Evolutionary conservation across 30 jellyfish, hydroid and myxozoan genomes (phyloP).

Genomic region (Aurelia coerulea): DNA sequence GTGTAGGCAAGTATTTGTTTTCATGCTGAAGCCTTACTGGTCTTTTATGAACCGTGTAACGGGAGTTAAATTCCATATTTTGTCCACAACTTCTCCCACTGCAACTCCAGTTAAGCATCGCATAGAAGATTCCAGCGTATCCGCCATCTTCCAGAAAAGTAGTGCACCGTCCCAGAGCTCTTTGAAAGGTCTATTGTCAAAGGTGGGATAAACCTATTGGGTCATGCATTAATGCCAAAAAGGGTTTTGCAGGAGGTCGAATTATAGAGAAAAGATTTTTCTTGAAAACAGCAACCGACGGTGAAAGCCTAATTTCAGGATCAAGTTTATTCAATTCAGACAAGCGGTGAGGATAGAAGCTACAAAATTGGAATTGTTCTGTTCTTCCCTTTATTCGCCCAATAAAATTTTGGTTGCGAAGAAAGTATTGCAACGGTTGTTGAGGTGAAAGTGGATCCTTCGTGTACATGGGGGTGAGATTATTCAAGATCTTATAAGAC

Average conservation of each 20-base stretch:
- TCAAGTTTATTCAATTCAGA: slow-evolving; percentile 52
- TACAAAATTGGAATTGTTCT: slow-evolving; percentile 40
- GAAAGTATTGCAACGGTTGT: slow-evolving; percentile 61
- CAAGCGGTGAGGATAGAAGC: slow-evolving; percentile 54
- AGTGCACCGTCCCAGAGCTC: too few species aligned
- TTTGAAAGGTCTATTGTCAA: too few species aligned
- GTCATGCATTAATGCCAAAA: not conserved
- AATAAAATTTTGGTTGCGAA: slow-evolving; percentile 50
- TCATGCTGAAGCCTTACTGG: too few species aligned
- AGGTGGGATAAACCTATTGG: too few species aligned
- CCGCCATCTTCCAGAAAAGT: too few species aligned
- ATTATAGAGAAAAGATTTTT: not conserved
- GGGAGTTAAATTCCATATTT: too few species aligned
- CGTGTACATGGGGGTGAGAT: slow-evolving; percentile 47
- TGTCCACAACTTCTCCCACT: too few species aligned
- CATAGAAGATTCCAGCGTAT: too few species aligned
- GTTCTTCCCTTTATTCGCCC: slow-evolving; percentile 58
- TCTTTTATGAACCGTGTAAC: too few species aligned
- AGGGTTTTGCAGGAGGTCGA: slow-evolving; percentile 37
- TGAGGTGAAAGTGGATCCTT: slow-evolving; percentile 62
- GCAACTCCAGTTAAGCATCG: too few species aligned
- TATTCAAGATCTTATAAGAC: slow-evolving; percentile 37
- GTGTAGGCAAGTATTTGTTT: too few species aligned
- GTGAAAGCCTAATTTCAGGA: slow-evolving; percentile 55
- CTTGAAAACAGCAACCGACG: not conserved